Percentiles rank a stretch among this genome's conserved stretches.
Conservation (phyloP, 2,113 vertebrate genomes). For the Apistogramma diplotaenia region DNA sequence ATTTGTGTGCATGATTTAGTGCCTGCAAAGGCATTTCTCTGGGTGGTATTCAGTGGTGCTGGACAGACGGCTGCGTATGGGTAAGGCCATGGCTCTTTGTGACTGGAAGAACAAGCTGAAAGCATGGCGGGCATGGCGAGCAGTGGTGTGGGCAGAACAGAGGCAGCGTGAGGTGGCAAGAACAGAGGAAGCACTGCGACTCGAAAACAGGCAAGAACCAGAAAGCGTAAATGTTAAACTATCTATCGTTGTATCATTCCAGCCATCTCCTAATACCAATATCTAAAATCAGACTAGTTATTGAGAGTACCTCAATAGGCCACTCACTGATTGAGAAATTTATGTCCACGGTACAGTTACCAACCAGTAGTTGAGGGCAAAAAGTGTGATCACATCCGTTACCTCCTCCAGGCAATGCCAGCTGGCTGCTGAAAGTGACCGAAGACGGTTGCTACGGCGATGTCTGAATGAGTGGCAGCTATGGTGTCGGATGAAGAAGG, state of each 20-base stretch:
- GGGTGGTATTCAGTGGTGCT: conserved; percentile 86
- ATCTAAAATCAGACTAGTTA: background rate
- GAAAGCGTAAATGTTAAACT: background rate
- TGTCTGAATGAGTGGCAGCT: conserved; percentile 83
- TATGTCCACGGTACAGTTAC: background rate
- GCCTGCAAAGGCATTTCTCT: conserved; percentile 87
- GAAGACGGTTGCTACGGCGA: conserved; percentile 74
- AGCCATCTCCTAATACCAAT: background rate
- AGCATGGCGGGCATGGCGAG: conserved; percentile 85
- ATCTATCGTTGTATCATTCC: background rate
- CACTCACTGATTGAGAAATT: background rate
- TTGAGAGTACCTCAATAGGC: background rate
- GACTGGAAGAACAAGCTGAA: conserved; percentile 88
- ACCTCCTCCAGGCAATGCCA: conserved; percentile 77
- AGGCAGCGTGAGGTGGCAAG: conserved; percentile 73
- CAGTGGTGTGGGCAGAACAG: conserved; percentile 78
- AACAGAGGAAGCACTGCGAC: conserved; percentile 79
- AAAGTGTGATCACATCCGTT: background rate
- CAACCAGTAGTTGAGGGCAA: background rate
- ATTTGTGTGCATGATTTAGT: conserved; percentile 68
- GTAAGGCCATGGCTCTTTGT: conserved; percentile 84
- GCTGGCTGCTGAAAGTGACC: conserved; percentile 80
- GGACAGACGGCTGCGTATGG: conserved; percentile 81
- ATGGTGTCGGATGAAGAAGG: conserved; percentile 77
- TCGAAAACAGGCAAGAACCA: conserved; percentile 83